phyloP scores from a whole-genome alignment of 2,888 invertebrate species.

The Lepidochitona cinerea region DNA sequence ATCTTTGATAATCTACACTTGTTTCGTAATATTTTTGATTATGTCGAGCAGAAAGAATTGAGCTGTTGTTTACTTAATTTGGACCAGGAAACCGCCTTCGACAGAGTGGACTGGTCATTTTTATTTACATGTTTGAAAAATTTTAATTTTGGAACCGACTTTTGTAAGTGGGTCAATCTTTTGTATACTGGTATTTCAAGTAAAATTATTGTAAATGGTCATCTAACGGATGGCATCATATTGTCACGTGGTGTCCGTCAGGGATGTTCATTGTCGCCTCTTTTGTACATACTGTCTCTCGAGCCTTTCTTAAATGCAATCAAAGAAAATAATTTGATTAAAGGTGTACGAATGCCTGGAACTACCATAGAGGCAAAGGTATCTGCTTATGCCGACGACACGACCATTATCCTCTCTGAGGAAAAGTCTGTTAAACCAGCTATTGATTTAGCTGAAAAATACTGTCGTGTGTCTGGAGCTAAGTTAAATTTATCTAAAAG shows the following conservation, averaged over 20 bases:
- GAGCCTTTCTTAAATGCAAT: neutral
- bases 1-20: constrained; percentile 39
- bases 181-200: constrained; percentile 20
- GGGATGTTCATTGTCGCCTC: constrained; percentile 1
- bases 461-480: constrained; percentile 22
- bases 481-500: constrained; percentile 29
- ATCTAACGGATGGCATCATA: neutral
- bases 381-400: constrained; percentile 18
- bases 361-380: constrained; percentile 2
- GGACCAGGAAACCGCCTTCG: constrained; percentile 45
- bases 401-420: constrained; percentile 7
- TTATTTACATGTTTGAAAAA: constrained; percentile 28
- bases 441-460: constrained; percentile 4
- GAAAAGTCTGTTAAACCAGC: constrained; percentile 4
- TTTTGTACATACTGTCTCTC: neutral
- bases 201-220: neutral
- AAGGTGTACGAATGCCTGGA: constrained; percentile 21
- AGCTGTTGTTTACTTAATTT: constrained; percentile 28
- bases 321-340: neutral
- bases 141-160: constrained; percentile 23
- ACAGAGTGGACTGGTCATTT: constrained; percentile 34
- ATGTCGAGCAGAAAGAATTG: constrained; percentile 32
- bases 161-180: constrained; percentile 13
- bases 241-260: constrained; percentile 8
- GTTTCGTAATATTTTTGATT: constrained; percentile 30